Evolutionary conservation across 92 coral and sea anemone species (phyloP), one percentile per base, ranked within the genome.

Genomic region (Meandrina meandrites): DNA sequence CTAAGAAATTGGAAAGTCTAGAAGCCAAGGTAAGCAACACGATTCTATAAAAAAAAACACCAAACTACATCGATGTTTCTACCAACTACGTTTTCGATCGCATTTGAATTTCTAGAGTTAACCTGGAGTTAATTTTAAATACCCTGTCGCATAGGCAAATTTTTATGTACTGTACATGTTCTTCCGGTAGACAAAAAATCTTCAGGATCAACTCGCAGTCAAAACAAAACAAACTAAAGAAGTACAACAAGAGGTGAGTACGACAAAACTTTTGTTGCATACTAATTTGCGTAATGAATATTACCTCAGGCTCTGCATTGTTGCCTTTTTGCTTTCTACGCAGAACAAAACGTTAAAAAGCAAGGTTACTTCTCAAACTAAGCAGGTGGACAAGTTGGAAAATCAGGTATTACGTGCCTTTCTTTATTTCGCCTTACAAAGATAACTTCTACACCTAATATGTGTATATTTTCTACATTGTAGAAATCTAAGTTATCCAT

Each of bases 221-320:
- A 97, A 97, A 81, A 88, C 97, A 37, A 97, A 97, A 82, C 97
- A 93, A 62, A 57, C 86, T 42, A 97, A 97, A 83, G 99, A 97
- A 82, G 76, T 95, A 35, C 98, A 93, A 56, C 99, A 93, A 79
- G 99, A 97, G 97, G 99, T 95, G 76, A 83, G 89, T 21, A 48
- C 7, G 35, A 47, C 50, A 9, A 27, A 66, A 66, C 71, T 27
- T 66, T 27, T 10, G 11, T 66, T 66, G 5, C 32, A 9, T 66
- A 11, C 35, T 28, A 5, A 8, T 66, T 60, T 22, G n/a, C 68
- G 22, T 24, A 57, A 22, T 48, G 14, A 48, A 48, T 48, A 48
- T 13, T 48, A 57, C 27, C 24, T 22, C 9, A 60, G 8, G 13
- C 48, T 30, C 40, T 37, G 36, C 24, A 27, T 3, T 37, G 47